Conservation (phyloP, 2,113 vertebrate species). For the Hyla sarda region DNA sequence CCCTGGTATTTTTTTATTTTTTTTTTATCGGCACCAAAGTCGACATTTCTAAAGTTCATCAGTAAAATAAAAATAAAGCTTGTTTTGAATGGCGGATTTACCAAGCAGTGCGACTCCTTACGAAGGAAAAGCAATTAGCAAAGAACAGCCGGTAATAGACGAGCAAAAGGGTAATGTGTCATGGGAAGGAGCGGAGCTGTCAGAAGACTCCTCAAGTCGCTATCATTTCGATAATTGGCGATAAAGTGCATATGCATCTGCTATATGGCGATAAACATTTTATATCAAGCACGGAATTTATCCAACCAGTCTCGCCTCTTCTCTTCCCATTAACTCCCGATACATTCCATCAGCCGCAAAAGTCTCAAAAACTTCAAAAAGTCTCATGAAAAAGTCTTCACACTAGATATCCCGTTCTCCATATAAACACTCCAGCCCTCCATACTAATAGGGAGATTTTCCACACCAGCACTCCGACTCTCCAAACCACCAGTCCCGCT, state of each 20-base stretch:
- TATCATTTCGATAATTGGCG: constrained; percentile 28
- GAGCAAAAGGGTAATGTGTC: constrained; percentile 45
- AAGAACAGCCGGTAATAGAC: constrained; percentile 38
- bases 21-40: constrained; percentile 24
- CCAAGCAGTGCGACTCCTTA: constrained; percentile 21
- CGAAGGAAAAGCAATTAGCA: constrained; percentile 38
- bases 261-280: constrained; percentile 36
- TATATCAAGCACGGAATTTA: constrained; percentile 5
- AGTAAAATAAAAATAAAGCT: constrained; percentile 38
- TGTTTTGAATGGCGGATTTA: constrained; percentile 17
- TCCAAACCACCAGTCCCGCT: constrained; percentile 47
- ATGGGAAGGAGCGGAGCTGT: constrained; percentile 33
- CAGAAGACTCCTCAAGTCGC: constrained; percentile 22
- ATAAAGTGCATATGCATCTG: constrained; percentile 35
- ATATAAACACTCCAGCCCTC: constrained; percentile 47
- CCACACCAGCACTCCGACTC: constrained; percentile 49
- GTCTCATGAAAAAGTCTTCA: background rate
- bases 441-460: constrained; percentile 33
- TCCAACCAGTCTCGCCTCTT: constrained; percentile 8
- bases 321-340: constrained; percentile 15
- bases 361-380: background rate
- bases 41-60: constrained; percentile 23
- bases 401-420: constrained; percentile 46
- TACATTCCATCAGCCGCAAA: background rate
- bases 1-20: constrained; percentile 12